Evolutionary conservation across 2,113 vertebrate genomes (phyloP).

Genomic region (Bubo blakistoni): DNA sequence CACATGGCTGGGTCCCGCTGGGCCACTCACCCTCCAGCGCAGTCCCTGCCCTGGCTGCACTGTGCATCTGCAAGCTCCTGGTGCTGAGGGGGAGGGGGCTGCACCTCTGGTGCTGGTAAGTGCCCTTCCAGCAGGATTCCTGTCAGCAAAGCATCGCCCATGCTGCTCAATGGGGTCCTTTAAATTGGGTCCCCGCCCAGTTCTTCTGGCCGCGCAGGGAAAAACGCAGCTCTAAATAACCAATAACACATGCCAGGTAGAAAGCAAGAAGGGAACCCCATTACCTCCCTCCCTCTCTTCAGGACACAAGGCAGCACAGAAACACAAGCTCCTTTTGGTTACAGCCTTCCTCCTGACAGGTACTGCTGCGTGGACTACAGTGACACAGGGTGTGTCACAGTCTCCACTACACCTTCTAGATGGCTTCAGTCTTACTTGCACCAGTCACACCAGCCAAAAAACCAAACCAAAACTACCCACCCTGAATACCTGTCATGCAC

Average conservation of each 20-base stretch:
- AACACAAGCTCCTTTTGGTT: not conserved
- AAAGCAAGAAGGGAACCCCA: not conserved
- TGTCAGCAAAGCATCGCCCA: not conserved
- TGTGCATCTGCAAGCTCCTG: accelerated
- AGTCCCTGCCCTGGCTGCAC: not conserved
- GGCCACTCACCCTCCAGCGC: not conserved
- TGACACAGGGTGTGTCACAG: not conserved
- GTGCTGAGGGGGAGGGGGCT: not conserved
- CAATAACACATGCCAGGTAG: not conserved
- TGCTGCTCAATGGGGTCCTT: not conserved
- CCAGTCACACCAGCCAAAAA: not conserved
- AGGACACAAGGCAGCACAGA: not conserved
- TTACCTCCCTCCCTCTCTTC: not conserved
- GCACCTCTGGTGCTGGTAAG: not conserved
- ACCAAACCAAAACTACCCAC: not conserved
- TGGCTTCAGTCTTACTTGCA: not conserved
- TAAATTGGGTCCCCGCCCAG: not conserved
- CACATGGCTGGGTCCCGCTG: not conserved
- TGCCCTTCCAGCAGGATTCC: not conserved
- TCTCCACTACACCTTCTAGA: not conserved
- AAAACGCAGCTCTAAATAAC: not conserved
- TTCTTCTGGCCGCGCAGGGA: not conserved
- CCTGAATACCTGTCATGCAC: not conserved
- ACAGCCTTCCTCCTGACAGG: not conserved
- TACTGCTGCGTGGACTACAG: not conserved